Evolutionary conservation across 2,113 vertebrate genomes (phyloP), one percentile per base, ranked within the genome.

Genomic region (Dunckerocampus dactyliophorus): DNA sequence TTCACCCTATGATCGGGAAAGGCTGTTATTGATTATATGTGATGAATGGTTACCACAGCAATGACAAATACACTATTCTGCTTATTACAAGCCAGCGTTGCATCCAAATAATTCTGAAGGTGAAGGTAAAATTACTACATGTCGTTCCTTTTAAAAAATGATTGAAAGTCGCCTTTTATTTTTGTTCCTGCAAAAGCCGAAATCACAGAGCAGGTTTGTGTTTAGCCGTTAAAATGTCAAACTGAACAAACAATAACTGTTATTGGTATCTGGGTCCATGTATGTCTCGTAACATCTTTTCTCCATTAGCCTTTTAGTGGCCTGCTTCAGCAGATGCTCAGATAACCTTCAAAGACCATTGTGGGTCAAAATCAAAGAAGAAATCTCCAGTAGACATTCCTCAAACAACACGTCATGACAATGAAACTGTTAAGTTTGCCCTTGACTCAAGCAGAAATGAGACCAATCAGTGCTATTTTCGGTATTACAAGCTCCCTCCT

Each of bases 381-480:
- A 74, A 77, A 77, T 71, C 21, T 42, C 62, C 69, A 66, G 66
- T 47, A 65, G 64, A 77, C 74, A 79, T 82, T 85, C 71, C 69
- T 76, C 2, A 54, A 60, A 77, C 78, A 72, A 22, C 70, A 69
- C 50, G 63, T 76, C 62, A 24, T n/a, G 47, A 61, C 22, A 54
- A 58, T 52, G 68, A 76, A 75, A 56, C 62, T 21, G 48, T 31
- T 61, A 47, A 24, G 51, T 69, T 75, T 65, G 37, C 52, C 68
- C 55, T 48, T 16, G 52, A 74, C 53, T 62, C 42, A 12, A 45
- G 20, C 58, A 65, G 63, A 82, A 63, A 74, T 72, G 22, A 7
- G 42, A 76, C 59, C 37, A 46, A 62, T 64, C 52, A 61, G 72
- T 47, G 46, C 81, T 84, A 85, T 88, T 87, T 84, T 76, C 69